These are phyloP conservation scores for Coluber constrictor DNA, from an alignment of 2,797 vertebrate species.

Conservation along the genomic window DNA sequence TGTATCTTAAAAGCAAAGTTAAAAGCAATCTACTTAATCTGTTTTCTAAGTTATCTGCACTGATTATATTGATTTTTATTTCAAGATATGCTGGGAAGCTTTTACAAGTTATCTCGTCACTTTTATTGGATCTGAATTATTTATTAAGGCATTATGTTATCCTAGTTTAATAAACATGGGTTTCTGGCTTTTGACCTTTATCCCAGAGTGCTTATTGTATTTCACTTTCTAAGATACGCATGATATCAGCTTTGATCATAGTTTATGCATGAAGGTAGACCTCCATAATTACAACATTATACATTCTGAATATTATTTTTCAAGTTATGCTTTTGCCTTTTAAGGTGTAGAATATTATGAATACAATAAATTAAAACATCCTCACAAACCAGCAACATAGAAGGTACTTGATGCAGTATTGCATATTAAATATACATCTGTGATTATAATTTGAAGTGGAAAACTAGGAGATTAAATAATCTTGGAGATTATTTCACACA, in stretches of 20 bases:
- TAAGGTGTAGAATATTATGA: background rate
- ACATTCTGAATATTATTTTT: background rate
- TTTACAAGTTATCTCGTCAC: background rate
- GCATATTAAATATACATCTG: background rate
- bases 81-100: constrained; percentile 10
- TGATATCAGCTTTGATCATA: background rate
- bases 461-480: background rate
- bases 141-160: constrained; percentile 25
- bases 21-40: constrained; percentile 7
- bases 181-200: constrained; percentile 18
- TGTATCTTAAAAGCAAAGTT: background rate
- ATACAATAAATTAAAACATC: background rate
- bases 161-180: background rate
- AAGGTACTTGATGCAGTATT: background rate
- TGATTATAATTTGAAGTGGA: background rate
- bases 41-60: background rate
- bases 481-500: background rate
- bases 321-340: background rate
- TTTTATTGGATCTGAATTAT: constrained; percentile 33
- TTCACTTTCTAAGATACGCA: constrained; percentile 1
- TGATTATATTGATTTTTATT: background rate
- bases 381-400: background rate
- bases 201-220: background rate
- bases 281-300: background rate
- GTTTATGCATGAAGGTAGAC: background rate